Base-by-base conservation (phyloP, 2,113 vertebrate species). In the Cyphomyrus plagiostoma region DNA sequence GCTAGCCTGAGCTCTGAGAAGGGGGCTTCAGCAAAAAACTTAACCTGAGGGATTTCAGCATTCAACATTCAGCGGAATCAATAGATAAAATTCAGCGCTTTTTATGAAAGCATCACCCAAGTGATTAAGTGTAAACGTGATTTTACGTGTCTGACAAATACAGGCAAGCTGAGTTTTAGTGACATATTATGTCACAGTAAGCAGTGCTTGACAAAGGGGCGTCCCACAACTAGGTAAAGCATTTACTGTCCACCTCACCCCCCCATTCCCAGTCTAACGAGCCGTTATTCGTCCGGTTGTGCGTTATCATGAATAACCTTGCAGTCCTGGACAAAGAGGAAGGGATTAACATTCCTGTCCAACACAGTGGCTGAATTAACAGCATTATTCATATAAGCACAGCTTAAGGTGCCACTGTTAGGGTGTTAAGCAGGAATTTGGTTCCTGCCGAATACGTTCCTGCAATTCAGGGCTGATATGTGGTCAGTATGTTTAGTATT, bases 191-290 rank as follows among this genome's bases (percentile, higher is more conserved):
- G 52, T 88, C 82, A 66, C 10, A 26, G 74, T 10, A 86, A 52
- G 19, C 48, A 2, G 26, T 35, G 39, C 53, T n/a, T 35, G 85
- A 92, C 88, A 66, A 90, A 89, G 90, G 90, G 89, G 84, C 89
- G 91, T 89, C 80, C 92, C 92, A 91, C 88, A 46, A 93, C 94
- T 94, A 93, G 93, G 93, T 94, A 95, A 94, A 92, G 91, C 87
- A 92, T 93, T 93, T 93, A 92, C 23, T 62, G 23, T 93, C 80
- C 5, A 15, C 30, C 26, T 4, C 42, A 45, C 4, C 39, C 39
- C 39, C 42, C 80, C 80, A 4, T 19, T 6, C 45, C 35, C 6
- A 17, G 17, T 23, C 35, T 82, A 42, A 46, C 1, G 5, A 21
- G 35, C 35, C 26, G 5, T 82, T 89, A 82, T 48, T 53, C 26